phyloP scores from a whole-genome alignment of 2,797 vertebrate genomes.

The Phrynocephalus forsythii region DNA sequence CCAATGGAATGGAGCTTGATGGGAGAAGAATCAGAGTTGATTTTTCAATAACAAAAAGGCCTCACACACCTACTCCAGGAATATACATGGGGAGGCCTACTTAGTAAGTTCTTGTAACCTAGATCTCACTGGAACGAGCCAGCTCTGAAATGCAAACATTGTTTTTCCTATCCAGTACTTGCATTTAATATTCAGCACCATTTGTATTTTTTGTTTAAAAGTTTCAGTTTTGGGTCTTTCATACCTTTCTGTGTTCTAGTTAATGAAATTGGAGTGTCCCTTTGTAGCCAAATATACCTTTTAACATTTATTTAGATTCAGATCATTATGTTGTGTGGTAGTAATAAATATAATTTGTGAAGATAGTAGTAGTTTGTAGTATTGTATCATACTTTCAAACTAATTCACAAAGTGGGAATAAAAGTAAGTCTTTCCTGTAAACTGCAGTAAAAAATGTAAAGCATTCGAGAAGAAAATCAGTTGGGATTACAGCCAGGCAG shows the following conservation, averaged over 20 bases:
- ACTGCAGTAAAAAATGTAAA: too few species aligned
- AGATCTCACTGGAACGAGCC: background rate
- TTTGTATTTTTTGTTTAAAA: background rate
- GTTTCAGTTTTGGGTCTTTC: background rate
- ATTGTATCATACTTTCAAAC: background rate
- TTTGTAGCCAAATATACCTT: background rate
- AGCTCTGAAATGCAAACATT: background rate
- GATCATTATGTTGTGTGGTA: background rate
- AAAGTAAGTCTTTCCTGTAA: background rate
- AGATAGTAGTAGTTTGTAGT: background rate
- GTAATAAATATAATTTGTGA: too few species aligned
- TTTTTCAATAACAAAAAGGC: slow-evolving; percentile 95
- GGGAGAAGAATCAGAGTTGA: slow-evolving; percentile 95
- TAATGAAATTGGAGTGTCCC: background rate
- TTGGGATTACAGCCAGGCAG: background rate
- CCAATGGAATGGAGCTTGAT: slow-evolving; percentile 97
- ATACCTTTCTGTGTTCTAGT: background rate
- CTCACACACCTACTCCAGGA: slow-evolving; percentile 95
- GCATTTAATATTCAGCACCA: too few species aligned
- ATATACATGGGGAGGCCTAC: slow-evolving; percentile 98
- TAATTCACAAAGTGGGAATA: background rate
- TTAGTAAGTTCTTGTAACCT: slow-evolving; percentile 84
- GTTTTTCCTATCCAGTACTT: background rate
- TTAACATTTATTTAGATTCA: background rate
- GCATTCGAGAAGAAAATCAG: too few species aligned